Base-by-base conservation (phyloP, 2,113 vertebrate species). In the Scomber japonicus region DNA sequence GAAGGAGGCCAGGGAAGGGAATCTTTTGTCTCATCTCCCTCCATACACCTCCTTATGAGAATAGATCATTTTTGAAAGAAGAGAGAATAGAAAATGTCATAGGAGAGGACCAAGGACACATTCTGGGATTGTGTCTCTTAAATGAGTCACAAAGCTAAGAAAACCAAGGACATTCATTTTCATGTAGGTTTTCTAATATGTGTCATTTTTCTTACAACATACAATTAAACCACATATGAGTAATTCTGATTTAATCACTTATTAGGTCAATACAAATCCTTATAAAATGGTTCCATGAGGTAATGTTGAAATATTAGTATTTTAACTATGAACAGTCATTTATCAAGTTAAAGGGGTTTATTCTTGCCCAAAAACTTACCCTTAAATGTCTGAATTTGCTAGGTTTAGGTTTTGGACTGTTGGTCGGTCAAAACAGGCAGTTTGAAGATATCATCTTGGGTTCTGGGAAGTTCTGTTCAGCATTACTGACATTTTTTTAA, bases 21-120 rank as follows among this genome's bases (percentile, higher is more conserved):
- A 59, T 44, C 27, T 68, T 82, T 59, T 66, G 16, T 59, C 40
- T 17, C 60, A 40, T 13, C 45, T 9, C 48, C 24, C 7, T 24
- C 5, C 16, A 46, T 48, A 57, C 5, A 55, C 73, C 57, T 65
- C 10, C 71, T 67, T 2, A 27, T 71, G 54, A 78, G 74, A 84
- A 80, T 49, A 62, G 35, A 46, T 64, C 17, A 45, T 63, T 67
- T 80, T 56, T 78, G 55, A 27, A 81, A 50, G 21, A 19, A 44
- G 19, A 7, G 40, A 64, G 48, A 66, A 67, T 50, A 59, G 21
- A 45, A 75, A 55, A 66, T 55, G 45, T 48, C 50, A 73, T n/a
- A 40, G 21, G 7, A 72, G 49, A 68, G 21, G 48, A 68, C 27
- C 9, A 11, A 6, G 11, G 50, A 44, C 31, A 30, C 0, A 55